Percentiles rank a stretch among this genome's conserved stretches.
phyloP scores from a whole-genome alignment of 2,888 invertebrate species.

The Dryadula phaetusa region DNA sequence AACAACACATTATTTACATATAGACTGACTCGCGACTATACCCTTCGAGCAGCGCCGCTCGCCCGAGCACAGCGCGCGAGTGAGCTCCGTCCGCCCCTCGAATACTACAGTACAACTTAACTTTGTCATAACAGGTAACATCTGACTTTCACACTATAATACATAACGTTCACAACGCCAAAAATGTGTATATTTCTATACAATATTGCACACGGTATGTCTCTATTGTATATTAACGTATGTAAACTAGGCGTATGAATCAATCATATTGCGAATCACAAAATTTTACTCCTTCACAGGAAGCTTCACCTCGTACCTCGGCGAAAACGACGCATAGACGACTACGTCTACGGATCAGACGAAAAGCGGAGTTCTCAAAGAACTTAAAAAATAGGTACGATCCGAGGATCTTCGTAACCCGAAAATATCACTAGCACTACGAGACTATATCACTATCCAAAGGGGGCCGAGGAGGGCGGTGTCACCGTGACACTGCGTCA shows the following conservation, averaged over 20 bases:
- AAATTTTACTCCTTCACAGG: constrained; percentile 68
- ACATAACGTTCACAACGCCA: constrained; percentile 84
- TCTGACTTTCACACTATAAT: constrained; percentile 83
- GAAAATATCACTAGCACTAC: constrained; percentile 79
- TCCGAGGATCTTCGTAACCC: constrained; percentile 70
- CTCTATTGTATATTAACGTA: constrained; percentile 72
- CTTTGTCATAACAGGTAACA: constrained; percentile 84
- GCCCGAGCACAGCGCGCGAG: constrained; percentile 30
- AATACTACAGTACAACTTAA: constrained; percentile 78
- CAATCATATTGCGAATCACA: constrained; percentile 66
- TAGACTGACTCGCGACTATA: constrained; percentile 58
- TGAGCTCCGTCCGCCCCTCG: constrained; percentile 39
- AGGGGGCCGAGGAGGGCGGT: constrained; percentile 45
- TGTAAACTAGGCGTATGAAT: constrained; percentile 69
- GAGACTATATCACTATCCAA: constrained; percentile 57
- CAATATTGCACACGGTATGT: constrained; percentile 84
- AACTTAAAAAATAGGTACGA: constrained; percentile 60
- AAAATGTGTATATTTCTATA: constrained; percentile 75
- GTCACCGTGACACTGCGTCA: constrained; percentile 65
- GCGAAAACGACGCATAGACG: constrained; percentile 64
- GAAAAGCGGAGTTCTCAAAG: constrained; percentile 61
- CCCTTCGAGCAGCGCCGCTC: too few species aligned
- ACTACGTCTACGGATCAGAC: constrained; percentile 61
- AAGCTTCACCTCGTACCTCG: constrained; percentile 69
- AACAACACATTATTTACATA: constrained; percentile 80